Percentiles rank a stretch among this genome's conserved stretches.
phyloP scores from a whole-genome alignment of 2,888 invertebrate species.

The Bellardia bayeri region DNA sequence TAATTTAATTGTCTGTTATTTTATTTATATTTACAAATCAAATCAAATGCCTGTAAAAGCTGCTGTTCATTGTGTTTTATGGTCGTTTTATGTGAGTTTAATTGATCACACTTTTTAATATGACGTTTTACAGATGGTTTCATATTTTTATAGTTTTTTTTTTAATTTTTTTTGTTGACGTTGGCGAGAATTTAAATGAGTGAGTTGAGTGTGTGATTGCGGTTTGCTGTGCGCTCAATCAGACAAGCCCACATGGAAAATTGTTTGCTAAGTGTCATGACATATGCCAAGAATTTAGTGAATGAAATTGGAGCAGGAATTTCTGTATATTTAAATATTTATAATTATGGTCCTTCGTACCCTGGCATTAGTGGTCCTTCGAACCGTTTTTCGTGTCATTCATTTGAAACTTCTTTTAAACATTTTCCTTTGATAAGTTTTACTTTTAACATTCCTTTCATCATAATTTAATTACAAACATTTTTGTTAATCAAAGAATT shows the following conservation, averaged over 20 bases:
- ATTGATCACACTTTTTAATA: slow-evolving; percentile 62
- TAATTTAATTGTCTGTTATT: slow-evolving; percentile 48
- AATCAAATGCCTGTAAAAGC: slow-evolving; percentile 26
- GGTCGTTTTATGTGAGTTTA: slow-evolving; percentile 58
- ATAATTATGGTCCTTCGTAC: neutral
- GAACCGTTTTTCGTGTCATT: neutral
- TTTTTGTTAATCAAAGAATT: too few species aligned
- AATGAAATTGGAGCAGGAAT: neutral
- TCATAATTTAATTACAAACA: neutral
- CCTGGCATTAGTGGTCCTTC: neutral
- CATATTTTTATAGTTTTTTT: neutral
- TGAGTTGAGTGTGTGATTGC: slow-evolving; percentile 10
- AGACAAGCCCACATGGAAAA: slow-evolving; percentile 24
- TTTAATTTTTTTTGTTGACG: slow-evolving; percentile 36
- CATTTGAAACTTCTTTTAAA: neutral
- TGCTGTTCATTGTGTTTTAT: slow-evolving; percentile 30
- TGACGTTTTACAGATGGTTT: slow-evolving; percentile 46
- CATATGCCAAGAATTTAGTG: neutral
- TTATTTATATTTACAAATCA: slow-evolving; percentile 23
- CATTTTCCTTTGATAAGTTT: neutral
- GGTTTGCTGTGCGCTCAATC: neutral
- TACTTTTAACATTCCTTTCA: neutral
- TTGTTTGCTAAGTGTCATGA: neutral
- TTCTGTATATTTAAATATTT: too few species aligned
- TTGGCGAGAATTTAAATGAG: slow-evolving; percentile 9